Conservation (phyloP, 1,140 invertebrate species). For the Ctenoplectra terminalis region DNA sequence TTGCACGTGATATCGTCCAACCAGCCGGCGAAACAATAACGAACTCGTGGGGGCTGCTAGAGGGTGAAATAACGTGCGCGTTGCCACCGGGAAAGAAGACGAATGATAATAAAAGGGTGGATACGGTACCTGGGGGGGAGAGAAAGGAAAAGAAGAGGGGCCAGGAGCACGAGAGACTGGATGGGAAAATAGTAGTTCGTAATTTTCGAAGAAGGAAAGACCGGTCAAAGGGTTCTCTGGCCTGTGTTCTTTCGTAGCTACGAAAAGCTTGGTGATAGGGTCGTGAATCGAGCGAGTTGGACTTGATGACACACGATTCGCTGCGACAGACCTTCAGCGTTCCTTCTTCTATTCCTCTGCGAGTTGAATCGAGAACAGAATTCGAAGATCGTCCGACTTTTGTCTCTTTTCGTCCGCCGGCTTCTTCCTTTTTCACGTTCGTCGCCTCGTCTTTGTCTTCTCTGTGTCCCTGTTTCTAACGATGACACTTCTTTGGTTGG, state of each 20-base stretch:
- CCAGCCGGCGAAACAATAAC: slow-evolving; percentile 13
- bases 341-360: slow-evolving; percentile 5
- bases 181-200: slow-evolving; percentile 46
- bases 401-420: not conserved
- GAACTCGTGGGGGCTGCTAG: not conserved
- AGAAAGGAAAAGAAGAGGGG: not conserved
- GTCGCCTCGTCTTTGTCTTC: no score
- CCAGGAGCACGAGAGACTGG: not conserved
- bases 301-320: slow-evolving; percentile 50
- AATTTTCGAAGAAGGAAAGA: slow-evolving; percentile 49
- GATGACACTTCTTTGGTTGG: not conserved
- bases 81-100: slow-evolving; percentile 5
- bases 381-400: slow-evolving; percentile 40
- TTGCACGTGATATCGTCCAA: not conserved
- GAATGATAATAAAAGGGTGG: slow-evolving; percentile 45
- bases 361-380: slow-evolving; percentile 46
- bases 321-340: slow-evolving; percentile 19
- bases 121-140: not conserved
- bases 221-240: slow-evolving; percentile 48
- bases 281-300: slow-evolving; percentile 45
- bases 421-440: no score
- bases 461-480: not conserved
- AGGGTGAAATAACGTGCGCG: slow-evolving; percentile 28
- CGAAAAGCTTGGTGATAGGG: slow-evolving; percentile 46
- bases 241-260: slow-evolving; percentile 37